Evolutionary conservation across 2,888 invertebrate species (phyloP).

Genomic region (Enchytraeus crypticus): DNA sequence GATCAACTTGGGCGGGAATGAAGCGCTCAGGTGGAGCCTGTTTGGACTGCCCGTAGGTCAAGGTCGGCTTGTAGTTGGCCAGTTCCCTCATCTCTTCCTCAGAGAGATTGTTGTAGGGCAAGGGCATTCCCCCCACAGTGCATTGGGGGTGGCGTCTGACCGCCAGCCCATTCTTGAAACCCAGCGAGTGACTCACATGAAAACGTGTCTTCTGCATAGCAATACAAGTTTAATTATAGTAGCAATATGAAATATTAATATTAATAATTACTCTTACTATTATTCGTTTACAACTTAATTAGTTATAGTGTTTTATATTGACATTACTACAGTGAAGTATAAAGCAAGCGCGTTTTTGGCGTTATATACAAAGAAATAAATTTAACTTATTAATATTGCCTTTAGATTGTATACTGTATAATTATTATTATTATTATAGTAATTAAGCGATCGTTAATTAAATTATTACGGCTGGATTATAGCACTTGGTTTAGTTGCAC

Average conservation of each 20-base stretch:
- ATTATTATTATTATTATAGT: too few relatives aligned
- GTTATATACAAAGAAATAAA: too few relatives aligned
- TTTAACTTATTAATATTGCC: too few relatives aligned
- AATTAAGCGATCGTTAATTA: too few relatives aligned
- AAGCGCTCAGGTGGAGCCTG: slow-evolving; percentile 49
- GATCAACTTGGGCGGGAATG: slow-evolving; percentile 48
- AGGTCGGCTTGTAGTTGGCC: slow-evolving; percentile 46
- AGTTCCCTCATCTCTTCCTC: slow-evolving; percentile 46
- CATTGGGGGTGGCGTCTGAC: slow-evolving; percentile 37
- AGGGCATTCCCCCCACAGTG: slow-evolving; percentile 44
- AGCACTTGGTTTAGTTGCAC: too few relatives aligned
- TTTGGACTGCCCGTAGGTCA: slow-evolving; percentile 49
- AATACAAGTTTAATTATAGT: too few relatives aligned
- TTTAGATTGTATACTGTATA: too few relatives aligned
- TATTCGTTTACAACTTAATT: background rate
- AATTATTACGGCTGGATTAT: too few relatives aligned
- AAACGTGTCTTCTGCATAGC: slow-evolving; percentile 43
- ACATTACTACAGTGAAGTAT: too few relatives aligned
- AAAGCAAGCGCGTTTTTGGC: too few relatives aligned
- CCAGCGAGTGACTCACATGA: slow-evolving; percentile 46
- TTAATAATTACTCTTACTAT: background rate
- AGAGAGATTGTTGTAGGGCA: slow-evolving; percentile 42
- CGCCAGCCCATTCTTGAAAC: slow-evolving; percentile 47
- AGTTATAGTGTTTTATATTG: background rate
- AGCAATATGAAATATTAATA: background rate